A percentile compares a stretch with the other conserved stretches of the same genome.
Evolutionary conservation across 2,888 invertebrate genomes (phyloP).

Genomic region (Synergus japonicus): DNA sequence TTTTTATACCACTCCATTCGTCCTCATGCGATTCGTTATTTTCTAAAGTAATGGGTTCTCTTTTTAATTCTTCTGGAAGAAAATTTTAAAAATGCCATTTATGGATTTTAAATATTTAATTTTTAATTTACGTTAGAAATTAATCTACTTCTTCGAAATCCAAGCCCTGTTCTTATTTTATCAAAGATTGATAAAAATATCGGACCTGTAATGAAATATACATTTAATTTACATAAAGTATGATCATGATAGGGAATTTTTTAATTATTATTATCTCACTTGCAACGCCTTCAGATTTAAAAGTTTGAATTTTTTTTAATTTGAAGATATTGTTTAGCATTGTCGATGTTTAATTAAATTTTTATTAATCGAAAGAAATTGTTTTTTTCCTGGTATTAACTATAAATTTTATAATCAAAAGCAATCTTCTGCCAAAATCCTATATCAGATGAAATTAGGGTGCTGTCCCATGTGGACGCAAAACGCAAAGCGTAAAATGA

Average conservation of each 20-base stretch:
- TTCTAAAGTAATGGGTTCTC: conserved; percentile 23
- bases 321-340: conserved; percentile 5
- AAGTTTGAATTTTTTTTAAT: neutral
- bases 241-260: neutral
- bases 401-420: no score
- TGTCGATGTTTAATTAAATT: neutral
- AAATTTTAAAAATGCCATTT: neutral
- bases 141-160: neutral
- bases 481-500: no score
- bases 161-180: conserved; percentile 16
- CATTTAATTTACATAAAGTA: neutral
- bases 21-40: neutral
- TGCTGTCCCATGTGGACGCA: no score
- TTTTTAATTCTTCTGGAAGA: neutral
- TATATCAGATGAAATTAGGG: no score
- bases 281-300: neutral
- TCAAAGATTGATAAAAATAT: conserved; percentile 8
- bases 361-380: neutral
- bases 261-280: neutral
- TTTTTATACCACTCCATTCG: conserved; percentile 1
- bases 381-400: no score
- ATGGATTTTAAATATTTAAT: neutral
- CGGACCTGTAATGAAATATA: neutral
- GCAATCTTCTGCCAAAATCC: no score
- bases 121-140: neutral